phyloP scores from a whole-genome alignment of 2,888 invertebrate genomes.

The Aplocera efformata region DNA sequence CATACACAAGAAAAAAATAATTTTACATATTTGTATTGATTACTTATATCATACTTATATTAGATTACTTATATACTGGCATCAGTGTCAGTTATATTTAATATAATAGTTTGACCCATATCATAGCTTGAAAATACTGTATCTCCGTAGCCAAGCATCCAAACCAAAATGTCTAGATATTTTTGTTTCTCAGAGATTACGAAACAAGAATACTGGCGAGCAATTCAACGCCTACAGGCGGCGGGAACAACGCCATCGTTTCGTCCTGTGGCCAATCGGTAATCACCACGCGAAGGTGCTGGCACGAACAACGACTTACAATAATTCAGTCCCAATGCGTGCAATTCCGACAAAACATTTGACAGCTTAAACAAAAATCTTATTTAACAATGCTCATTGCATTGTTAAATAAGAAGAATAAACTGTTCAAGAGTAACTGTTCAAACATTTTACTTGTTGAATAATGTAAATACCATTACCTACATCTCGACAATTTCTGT shows the following conservation, averaged over 20 bases:
- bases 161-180: no score
- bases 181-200: background rate
- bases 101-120: no score
- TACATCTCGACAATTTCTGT: conserved; percentile 18
- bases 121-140: no score
- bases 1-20: no score
- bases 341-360: conserved; percentile 8
- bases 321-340: conserved; percentile 9
- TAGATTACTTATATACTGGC: no score
- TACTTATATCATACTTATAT: no score
- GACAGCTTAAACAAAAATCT: conserved; percentile 7
- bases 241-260: conserved; percentile 29
- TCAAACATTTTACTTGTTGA: conserved; percentile 13
- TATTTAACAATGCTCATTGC: background rate
- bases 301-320: conserved; percentile 14
- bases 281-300: conserved; percentile 33
- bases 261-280: conserved; percentile 50
- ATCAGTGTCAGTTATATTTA: no score
- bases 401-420: conserved; percentile 1
- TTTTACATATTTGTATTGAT: no score
- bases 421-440: background rate
- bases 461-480: conserved; percentile 30
- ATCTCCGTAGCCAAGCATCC: no score
- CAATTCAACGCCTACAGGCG: conserved; percentile 35
- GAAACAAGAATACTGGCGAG: conserved; percentile 24